phyloP scores from a whole-genome alignment of 2,888 invertebrate genomes.

The Andrena camellia region DNA sequence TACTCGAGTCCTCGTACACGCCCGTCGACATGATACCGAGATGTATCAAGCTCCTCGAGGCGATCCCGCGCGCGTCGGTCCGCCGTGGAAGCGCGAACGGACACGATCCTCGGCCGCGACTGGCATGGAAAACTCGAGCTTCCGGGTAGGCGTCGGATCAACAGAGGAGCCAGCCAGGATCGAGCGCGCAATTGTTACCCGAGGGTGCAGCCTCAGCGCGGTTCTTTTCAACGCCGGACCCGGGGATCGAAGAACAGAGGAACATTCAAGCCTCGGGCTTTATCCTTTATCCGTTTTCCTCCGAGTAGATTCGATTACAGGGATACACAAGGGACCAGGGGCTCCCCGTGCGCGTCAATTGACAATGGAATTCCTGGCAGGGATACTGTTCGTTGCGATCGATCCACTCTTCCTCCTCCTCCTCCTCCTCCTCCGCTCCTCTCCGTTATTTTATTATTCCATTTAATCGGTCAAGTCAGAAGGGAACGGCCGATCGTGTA shows the following conservation, averaged over 20 bases:
- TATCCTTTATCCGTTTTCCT: constrained; percentile 5
- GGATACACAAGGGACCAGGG: neutral
- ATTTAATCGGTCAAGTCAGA: neutral
- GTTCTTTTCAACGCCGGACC: neutral
- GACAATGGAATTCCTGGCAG: neutral
- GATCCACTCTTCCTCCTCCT: neutral
- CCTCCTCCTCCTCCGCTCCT: too few species aligned
- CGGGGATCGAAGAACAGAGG: neutral
- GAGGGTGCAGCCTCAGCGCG: neutral
- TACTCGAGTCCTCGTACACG: constrained; percentile 7
- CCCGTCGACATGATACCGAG: constrained; percentile 14
- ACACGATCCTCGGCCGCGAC: constrained; percentile 1
- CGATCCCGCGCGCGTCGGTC: neutral
- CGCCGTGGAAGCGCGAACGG: constrained; percentile 19
- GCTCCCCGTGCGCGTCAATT: neutral
- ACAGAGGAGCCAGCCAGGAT: constrained; percentile 1
- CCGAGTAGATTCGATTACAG: constrained; percentile 26
- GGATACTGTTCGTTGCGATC: neutral
- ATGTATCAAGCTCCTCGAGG: neutral
- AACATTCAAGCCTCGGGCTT: neutral
- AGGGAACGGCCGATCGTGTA: too few species aligned
- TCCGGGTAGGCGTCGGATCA: constrained; percentile 10
- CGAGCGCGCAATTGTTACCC: constrained; percentile 19
- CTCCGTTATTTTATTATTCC: neutral
- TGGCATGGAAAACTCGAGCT: constrained; percentile 18